Base-by-base conservation (phyloP, 1,140 invertebrate genomes). In the Brachionus angularis region DNA sequence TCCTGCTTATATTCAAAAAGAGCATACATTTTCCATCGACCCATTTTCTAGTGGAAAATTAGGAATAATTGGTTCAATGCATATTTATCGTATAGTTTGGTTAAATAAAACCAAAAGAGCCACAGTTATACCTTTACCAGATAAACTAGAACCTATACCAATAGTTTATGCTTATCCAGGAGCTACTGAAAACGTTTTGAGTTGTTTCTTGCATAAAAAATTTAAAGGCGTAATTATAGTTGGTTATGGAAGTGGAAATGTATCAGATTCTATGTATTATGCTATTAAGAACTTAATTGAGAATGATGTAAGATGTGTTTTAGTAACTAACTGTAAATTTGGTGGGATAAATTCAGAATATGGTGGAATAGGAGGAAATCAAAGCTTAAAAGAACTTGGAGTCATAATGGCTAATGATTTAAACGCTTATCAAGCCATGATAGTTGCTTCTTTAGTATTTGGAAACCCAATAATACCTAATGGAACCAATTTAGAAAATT, bases 401-500 rank as follows among this genome's bases (percentile, higher is more conserved):
- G 55, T 61, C 10, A 34, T 61, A 18, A 61, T 61, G 55, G 55
- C 55, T 5, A 34, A 61, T 34, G 55, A 61, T 61, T 61, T 61
- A 8, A 61, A 61, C 25, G 55, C 55, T 34, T 61, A 61, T 27
- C 55, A 61, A 42, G 55, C 55, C 2, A 61, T 61, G 55, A 14
- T 34, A 14, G 55, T 34, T 42, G 55, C 33, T 23, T 61, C 55
- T 23, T 29, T 61, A 23, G 55, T 61, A 23, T 31, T 61, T 42
- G 31, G 55, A 4, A 61, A 61, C 33, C 33, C 55, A 14, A 61
- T 36, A 29, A 61, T 10, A 31, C 27, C 27, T 23, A 42, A 21
- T 42, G 55, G 36, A 33, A 16, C 36, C 12, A 61, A 61, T 42
- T 21, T 61, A 18, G 55, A 61, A 21, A 61, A 31, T 23, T 61